These are phyloP conservation scores for Falco rusticolus DNA, from an alignment of 2,797 vertebrate species.

Conservation along the genomic window DNA sequence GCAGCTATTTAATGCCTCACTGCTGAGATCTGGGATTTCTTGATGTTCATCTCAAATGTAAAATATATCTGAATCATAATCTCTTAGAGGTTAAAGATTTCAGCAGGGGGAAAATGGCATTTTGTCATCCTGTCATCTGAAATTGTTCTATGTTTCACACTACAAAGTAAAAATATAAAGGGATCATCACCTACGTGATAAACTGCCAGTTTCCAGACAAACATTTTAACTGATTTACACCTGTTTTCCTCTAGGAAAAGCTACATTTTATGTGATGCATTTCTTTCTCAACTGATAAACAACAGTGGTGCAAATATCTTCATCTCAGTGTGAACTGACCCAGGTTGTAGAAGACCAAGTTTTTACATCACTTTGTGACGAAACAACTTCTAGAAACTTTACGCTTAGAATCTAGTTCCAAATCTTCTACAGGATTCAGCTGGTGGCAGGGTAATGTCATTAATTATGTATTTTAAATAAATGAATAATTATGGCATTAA, in stretches of 20 bases:
- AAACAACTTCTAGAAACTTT: neutral
- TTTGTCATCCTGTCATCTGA: slow-evolving; percentile 71
- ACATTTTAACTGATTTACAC: slow-evolving; percentile 75
- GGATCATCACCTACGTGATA: slow-evolving; percentile 75
- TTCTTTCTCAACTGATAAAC: slow-evolving; percentile 56
- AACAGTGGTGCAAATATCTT: slow-evolving; percentile 44
- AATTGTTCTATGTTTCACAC: slow-evolving; percentile 73
- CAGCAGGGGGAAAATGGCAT: slow-evolving; percentile 28
- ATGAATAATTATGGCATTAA: neutral
- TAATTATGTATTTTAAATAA: neutral
- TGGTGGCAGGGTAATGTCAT: neutral
- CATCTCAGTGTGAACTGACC: slow-evolving; percentile 46
- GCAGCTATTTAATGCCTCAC: slow-evolving; percentile 47
- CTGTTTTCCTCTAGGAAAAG: slow-evolving; percentile 69
- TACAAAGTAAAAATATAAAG: slow-evolving; percentile 73
- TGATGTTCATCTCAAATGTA: slow-evolving; percentile 69
- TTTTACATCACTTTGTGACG: neutral
- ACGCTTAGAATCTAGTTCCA: neutral
- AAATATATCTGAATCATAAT: slow-evolving; percentile 62
- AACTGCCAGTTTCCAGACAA: slow-evolving; percentile 70
- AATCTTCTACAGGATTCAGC: neutral
- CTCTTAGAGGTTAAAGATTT: slow-evolving; percentile 65
- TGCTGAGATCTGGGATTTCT: slow-evolving; percentile 59
- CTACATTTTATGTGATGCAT: slow-evolving; percentile 65
- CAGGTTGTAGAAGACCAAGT: neutral